Percentiles rank a stretch among this genome's conserved stretches.
Evolutionary conservation across 30 jellyfish, hydroid and myxozoan species (phyloP).

Genomic region (Rhopilema esculentum): DNA sequence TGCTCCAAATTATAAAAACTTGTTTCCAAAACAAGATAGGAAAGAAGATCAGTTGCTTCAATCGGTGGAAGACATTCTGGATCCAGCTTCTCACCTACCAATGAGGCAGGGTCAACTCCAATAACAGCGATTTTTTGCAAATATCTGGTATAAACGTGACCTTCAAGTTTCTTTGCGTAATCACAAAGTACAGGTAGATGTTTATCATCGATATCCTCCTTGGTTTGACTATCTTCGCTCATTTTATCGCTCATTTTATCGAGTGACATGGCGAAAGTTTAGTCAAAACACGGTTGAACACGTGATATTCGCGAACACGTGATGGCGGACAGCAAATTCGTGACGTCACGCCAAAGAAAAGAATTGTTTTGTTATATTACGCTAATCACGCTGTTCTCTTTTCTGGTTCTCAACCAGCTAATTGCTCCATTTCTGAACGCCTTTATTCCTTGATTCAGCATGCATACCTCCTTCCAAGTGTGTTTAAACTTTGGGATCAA

Average conservation of each 20-base stretch:
- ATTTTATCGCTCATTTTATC: background rate
- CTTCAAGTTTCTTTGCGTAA: slow-evolving; percentile 28
- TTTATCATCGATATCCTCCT: background rate
- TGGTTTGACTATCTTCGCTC: background rate
- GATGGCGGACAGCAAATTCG: background rate
- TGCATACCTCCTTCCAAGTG: too few species aligned
- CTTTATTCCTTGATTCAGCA: too few species aligned
- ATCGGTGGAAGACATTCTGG: slow-evolving; percentile 67
- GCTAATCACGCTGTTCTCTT: too few species aligned
- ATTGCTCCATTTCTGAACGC: too few species aligned
- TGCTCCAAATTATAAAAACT: slow-evolving; percentile 44
- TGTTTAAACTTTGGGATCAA: too few species aligned
- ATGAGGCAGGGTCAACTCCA: slow-evolving; percentile 51
- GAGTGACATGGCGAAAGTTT: background rate
- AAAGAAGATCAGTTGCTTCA: slow-evolving; percentile 44
- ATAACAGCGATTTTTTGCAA: slow-evolving; percentile 26
- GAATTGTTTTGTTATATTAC: too few species aligned
- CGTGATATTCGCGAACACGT: background rate
- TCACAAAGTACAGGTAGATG: background rate
- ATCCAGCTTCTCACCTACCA: slow-evolving; percentile 10
- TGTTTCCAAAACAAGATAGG: slow-evolving; percentile 57
- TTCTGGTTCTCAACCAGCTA: too few species aligned
- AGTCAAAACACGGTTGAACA: background rate
- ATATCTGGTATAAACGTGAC: slow-evolving; percentile 26
- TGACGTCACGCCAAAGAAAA: background rate